A percentile compares a stretch with the other conserved stretches of the same genome.
Conservation (phyloP, 2,113 vertebrate species). For the Microcebus jonahi region DNA sequence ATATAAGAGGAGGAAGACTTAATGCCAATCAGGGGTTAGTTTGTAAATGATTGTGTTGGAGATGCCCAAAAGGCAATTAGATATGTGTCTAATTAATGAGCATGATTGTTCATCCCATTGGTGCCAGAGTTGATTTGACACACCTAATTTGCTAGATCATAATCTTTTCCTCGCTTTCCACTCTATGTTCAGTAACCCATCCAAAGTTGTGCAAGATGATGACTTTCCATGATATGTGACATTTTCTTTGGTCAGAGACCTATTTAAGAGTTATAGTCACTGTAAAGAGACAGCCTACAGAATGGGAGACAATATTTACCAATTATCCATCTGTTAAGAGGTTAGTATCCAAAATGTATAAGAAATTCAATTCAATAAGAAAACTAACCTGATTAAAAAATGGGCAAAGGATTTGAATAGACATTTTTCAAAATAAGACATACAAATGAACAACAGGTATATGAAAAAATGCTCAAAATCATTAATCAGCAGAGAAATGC, state of each 20-base stretch:
- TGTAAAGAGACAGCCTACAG: not conserved
- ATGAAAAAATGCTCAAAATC: not conserved
- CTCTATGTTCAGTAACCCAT: not conserved
- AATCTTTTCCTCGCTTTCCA: not conserved
- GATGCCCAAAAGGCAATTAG: not conserved
- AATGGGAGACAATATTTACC: not conserved
- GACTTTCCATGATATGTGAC: not conserved
- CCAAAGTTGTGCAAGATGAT: not conserved
- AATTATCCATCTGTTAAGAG: not conserved
- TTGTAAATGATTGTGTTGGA: not conserved
- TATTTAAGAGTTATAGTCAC: not conserved
- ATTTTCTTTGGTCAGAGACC: not conserved
- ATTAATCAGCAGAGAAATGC: not conserved
- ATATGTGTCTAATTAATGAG: not conserved
- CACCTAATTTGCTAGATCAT: not conserved
- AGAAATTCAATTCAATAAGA: not conserved
- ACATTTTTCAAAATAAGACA: not conserved
- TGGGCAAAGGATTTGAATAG: not conserved
- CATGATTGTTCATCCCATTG: not conserved
- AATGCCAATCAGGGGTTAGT: not conserved
- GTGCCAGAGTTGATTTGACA: not conserved
- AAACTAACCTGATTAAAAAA: not conserved
- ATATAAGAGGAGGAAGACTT: not conserved
- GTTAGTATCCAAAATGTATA: not conserved
- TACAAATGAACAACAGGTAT: not conserved